phyloP scores from a whole-genome alignment of 2,888 invertebrate species.

The Nephrotoma appendiculata region DNA sequence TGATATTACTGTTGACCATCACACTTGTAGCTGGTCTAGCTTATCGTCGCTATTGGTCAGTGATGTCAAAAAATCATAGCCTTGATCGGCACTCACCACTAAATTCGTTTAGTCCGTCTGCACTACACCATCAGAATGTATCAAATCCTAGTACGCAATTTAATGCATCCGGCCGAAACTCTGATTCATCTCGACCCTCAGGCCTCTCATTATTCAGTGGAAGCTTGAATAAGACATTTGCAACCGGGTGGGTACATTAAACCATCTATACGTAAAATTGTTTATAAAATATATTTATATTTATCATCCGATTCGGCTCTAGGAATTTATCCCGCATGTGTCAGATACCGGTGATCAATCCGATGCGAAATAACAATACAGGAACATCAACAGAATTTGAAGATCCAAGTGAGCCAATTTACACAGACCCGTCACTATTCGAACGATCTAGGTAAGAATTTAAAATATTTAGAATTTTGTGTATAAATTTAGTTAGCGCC shows the following conservation, averaged over 20 bases:
- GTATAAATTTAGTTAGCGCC: slow-evolving; percentile 19
- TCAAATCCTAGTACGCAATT: slow-evolving; percentile 26
- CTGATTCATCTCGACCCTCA: slow-evolving; percentile 15
- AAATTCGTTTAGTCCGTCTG: slow-evolving; percentile 28
- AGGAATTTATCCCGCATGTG: slow-evolving; percentile 34
- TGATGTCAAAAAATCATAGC: slow-evolving; percentile 53
- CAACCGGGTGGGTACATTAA: slow-evolving; percentile 36
- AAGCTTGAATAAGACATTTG: slow-evolving; percentile 53
- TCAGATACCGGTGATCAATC: slow-evolving; percentile 34
- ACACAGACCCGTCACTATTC: slow-evolving; percentile 82
- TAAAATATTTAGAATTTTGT: background rate
- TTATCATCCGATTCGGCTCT: background rate
- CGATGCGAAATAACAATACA: slow-evolving; percentile 35
- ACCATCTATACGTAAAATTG: background rate
- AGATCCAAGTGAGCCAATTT: slow-evolving; percentile 86
- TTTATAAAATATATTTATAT: background rate
- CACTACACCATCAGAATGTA: slow-evolving; percentile 32
- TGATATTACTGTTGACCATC: slow-evolving; percentile 58
- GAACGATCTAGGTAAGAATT: slow-evolving; percentile 54
- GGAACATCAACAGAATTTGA: slow-evolving; percentile 43
- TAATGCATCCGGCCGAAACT: slow-evolving; percentile 12
- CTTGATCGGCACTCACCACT: slow-evolving; percentile 37
- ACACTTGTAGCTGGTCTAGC: slow-evolving; percentile 59
- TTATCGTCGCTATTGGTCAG: slow-evolving; percentile 67
- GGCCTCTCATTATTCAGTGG: slow-evolving; percentile 47